A percentile compares a stretch with the other conserved stretches of the same genome.
Conservation (phyloP, 2,113 vertebrate genomes). For the Cynoglossus semilaevis region DNA sequence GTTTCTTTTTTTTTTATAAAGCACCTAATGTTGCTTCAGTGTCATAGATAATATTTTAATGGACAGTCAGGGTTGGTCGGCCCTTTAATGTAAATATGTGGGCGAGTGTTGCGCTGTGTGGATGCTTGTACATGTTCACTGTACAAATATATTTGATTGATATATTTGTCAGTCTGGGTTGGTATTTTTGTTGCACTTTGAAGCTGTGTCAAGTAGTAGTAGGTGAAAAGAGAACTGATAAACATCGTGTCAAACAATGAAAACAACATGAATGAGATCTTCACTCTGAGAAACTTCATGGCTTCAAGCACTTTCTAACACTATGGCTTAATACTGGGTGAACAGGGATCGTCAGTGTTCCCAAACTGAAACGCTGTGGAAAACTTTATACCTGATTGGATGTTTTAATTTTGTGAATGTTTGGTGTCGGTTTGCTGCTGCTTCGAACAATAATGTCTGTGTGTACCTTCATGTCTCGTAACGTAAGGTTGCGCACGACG, state of each 20-base stretch:
- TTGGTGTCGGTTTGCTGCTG: slow-evolving; percentile 2
- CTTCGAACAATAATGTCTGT: not conserved
- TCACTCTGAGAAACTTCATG: not conserved
- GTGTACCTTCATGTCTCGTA: slow-evolving; percentile 16
- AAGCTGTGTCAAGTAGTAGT: no score
- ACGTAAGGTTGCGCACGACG: slow-evolving; percentile 25
- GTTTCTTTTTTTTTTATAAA: slow-evolving; percentile 8
- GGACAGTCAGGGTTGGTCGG: slow-evolving; percentile 8
- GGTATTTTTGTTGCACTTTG: slow-evolving; percentile 49
- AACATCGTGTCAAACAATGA: not conserved
- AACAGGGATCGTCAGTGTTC: not conserved
- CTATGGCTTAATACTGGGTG: slow-evolving; percentile 27
- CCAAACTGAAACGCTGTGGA: slow-evolving; percentile 16
- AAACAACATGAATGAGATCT: not conserved
- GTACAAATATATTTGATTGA: not conserved
- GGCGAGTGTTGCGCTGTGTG: not conserved
- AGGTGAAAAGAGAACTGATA: not conserved
- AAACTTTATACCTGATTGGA: slow-evolving; percentile 23
- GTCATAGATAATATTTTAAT: slow-evolving; percentile 10
- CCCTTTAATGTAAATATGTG: slow-evolving; percentile 19
- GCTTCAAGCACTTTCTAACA: slow-evolving; percentile 46
- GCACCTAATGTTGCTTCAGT: slow-evolving; percentile 27
- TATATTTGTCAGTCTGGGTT: not conserved
- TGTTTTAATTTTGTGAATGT: slow-evolving; percentile 22
- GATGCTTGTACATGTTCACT: not conserved